Evolutionary conservation across 1,140 invertebrate species (phyloP).

Genomic region (Trachymyrmex cornetzi): DNA sequence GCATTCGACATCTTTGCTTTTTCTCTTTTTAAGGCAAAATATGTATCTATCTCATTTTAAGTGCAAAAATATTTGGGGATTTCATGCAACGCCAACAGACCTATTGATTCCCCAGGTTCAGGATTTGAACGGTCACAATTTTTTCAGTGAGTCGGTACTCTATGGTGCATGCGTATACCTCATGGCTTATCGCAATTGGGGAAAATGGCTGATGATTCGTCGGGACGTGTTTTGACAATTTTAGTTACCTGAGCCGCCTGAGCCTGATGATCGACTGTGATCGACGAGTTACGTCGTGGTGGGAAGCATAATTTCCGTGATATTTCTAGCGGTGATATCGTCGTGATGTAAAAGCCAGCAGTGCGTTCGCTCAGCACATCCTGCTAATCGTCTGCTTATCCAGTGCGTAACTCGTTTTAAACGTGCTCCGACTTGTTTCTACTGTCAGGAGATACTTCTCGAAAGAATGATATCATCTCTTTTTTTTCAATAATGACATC

Average conservation of each 20-base stretch:
- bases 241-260: conserved; percentile 38
- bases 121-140: no score
- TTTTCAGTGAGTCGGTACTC: neutral
- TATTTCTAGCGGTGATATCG: conserved; percentile 1
- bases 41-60: no score
- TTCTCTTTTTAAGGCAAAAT: no score
- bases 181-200: conserved; percentile 47
- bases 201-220: conserved; percentile 74
- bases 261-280: conserved; percentile 20
- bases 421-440: conserved; percentile 61
- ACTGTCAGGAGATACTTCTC: conserved; percentile 53
- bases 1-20: no score
- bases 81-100: no score
- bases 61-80: no score
- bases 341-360: conserved; percentile 22
- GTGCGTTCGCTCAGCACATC: neutral
- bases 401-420: conserved; percentile 59
- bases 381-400: neutral
- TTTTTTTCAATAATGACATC: conserved; percentile 3
- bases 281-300: conserved; percentile 35
- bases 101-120: no score
- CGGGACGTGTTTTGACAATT: conserved; percentile 77
- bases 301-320: conserved; percentile 19
- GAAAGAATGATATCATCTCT: conserved; percentile 30
- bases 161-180: neutral